These are phyloP conservation scores for Montifringilla adamsi DNA, from an alignment of 2,113 vertebrate species.

Conservation along the genomic window DNA sequence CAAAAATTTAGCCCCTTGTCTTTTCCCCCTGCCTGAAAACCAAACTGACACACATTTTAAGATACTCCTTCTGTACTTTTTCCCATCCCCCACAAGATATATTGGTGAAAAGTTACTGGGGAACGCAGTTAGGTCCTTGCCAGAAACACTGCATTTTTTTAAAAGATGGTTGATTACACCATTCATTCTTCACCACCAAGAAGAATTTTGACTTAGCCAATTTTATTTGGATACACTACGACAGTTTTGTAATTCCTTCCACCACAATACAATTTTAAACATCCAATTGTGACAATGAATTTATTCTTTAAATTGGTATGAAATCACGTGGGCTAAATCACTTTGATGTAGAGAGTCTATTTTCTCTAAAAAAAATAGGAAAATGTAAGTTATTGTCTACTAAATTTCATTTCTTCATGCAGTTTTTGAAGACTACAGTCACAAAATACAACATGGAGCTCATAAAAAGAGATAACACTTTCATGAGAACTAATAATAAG, in stretches of 20 bases:
- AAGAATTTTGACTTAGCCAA: neutral
- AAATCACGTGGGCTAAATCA: neutral
- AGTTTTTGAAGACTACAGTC: neutral
- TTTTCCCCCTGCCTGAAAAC: neutral
- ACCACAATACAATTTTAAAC: neutral
- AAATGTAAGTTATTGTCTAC: neutral
- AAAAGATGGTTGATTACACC: neutral
- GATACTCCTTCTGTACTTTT: neutral
- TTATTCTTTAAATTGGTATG: neutral
- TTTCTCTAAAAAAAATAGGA: neutral
- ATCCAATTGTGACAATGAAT: neutral
- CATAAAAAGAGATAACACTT: neutral
- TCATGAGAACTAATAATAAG: neutral
- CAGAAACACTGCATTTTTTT: neutral
- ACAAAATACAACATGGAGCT: conserved; percentile 9
- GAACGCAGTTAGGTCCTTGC: conserved; percentile 8
- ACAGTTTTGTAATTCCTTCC: neutral
- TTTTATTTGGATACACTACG: neutral
- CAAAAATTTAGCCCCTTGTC: conserved; percentile 6
- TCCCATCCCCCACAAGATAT: neutral
- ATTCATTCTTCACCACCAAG: neutral
- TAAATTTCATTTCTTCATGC: neutral
- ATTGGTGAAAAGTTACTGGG: conserved; percentile 31
- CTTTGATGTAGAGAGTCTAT: neutral
- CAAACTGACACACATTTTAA: neutral